Evolutionary conservation across 2,113 vertebrate genomes (phyloP).

Genomic region (Mobula birostris): DNA sequence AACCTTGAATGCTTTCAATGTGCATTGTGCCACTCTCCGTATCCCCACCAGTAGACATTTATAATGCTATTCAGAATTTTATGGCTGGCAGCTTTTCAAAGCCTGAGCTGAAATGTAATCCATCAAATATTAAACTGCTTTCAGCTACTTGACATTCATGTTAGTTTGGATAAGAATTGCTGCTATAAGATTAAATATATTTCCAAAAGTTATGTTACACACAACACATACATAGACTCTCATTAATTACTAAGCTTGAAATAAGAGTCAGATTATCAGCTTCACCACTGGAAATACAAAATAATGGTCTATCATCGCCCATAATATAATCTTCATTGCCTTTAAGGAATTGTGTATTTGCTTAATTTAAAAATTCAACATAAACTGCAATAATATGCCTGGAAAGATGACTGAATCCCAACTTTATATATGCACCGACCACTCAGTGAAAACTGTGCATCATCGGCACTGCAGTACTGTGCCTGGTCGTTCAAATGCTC

Average conservation of each 20-base stretch:
- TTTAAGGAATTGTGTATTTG: background rate
- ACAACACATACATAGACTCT: too few relatives aligned
- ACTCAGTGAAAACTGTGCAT: too few relatives aligned
- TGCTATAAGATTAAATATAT: background rate
- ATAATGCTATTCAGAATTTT: too few relatives aligned
- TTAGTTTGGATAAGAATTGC: background rate
- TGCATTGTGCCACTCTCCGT: too few relatives aligned
- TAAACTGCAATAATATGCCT: background rate
- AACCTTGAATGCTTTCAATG: too few relatives aligned
- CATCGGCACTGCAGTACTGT: too few relatives aligned
- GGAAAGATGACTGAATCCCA: background rate
- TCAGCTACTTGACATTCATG: background rate
- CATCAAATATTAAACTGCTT: background rate
- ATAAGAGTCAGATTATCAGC: background rate
- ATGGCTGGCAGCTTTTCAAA: background rate
- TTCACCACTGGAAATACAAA: constrained; percentile 4
- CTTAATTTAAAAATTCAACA: background rate
- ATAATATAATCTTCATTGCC: background rate
- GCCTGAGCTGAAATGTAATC: background rate
- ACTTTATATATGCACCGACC: background rate
- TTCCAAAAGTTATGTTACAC: background rate
- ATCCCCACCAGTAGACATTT: too few relatives aligned
- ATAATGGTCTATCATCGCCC: background rate
- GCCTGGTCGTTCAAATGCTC: too few relatives aligned
- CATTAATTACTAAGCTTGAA: background rate